Evolutionary conservation across 37 sponge, comb jelly and placozoan species (phyloP), one percentile per base, ranked within the genome.

Genomic region (Agelas oroides): DNA sequence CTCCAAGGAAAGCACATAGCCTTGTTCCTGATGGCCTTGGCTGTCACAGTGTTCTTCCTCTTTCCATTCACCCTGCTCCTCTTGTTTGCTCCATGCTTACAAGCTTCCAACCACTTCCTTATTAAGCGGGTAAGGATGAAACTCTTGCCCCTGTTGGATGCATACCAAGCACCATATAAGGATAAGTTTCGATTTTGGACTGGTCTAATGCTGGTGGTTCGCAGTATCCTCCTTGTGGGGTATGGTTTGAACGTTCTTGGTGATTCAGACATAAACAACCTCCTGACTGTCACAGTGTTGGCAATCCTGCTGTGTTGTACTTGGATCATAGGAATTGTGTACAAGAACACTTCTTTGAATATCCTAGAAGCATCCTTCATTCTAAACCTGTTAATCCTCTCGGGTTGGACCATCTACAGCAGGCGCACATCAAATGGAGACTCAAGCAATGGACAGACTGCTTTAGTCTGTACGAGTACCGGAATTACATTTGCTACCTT

Each of bases 11-110:
- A 57, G 13, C 84, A 83, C 54, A 21, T 60, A 15, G 18, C 32
- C 0, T 60, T 83, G 18, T 58, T 73, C 19, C 33, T 61, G 30
- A 36, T 40, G 16, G 74, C 46, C 53, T 18, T 62, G 21, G 27
- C 73, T 19, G 34, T 83, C 25, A 16, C 59, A 5, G 18, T 63
- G 20, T 30, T 83, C 21, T 52, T 53, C 73, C 12, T 73, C 25
- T 3, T 73, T 46, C 84, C 84, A 19, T 74, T 59, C 73, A 83
- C 65, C 21, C 31, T 83, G 12, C 28, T 83, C 12, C 53, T 83
- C 0, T 21, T 83, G 8, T 63, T 73, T 20, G 41, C 70, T 8
- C 72, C 73, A 0, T 39, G 40, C 24, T 3, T 53, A 2, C 27
- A 53, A 40, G 28, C 28, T 0, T 2, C n/a, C 30, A 18, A 41